These are phyloP conservation scores for Agrochola macilenta DNA, from an alignment of 2,888 invertebrate species.

Conservation along the genomic window DNA sequence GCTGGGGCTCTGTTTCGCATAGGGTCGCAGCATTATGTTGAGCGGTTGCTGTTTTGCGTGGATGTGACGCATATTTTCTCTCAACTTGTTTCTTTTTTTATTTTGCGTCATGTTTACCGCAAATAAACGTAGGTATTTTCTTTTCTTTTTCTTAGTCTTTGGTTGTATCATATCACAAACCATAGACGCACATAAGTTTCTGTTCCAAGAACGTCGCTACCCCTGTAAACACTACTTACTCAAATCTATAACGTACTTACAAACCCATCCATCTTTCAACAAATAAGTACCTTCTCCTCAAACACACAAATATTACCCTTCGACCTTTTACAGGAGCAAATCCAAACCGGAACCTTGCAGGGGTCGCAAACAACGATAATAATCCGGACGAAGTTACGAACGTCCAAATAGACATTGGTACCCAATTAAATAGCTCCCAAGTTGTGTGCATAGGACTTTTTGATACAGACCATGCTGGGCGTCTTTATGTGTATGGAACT, in stretches of 20 bases:
- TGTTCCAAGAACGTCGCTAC: slow-evolving; percentile 2
- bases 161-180: background rate
- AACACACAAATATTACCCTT: slow-evolving; percentile 47
- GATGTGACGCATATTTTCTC: too few species aligned
- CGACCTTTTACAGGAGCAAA: slow-evolving; percentile 59
- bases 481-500: slow-evolving; percentile 66
- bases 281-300: slow-evolving; percentile 28
- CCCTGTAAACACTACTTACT: slow-evolving; percentile 25
- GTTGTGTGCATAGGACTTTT: slow-evolving; percentile 83
- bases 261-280: background rate
- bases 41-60: too few species aligned
- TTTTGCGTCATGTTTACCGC: too few species aligned
- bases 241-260: slow-evolving; percentile 39
- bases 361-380: slow-evolving; percentile 78
- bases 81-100: too few species aligned
- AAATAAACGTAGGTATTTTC: too few species aligned
- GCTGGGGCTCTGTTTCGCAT: too few species aligned
- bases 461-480: slow-evolving; percentile 63
- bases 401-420: slow-evolving; percentile 80
- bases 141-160: too few species aligned
- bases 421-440: slow-evolving; percentile 85
- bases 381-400: slow-evolving; percentile 69
- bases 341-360: slow-evolving; percentile 65
- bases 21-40: too few species aligned
- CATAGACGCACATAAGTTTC: background rate